A percentile compares a stretch with the other conserved stretches of the same genome.
These are phyloP conservation scores for Tragelaphus buxtoni DNA, from an alignment of 2,113 vertebrate genomes.

Conservation along the genomic window DNA sequence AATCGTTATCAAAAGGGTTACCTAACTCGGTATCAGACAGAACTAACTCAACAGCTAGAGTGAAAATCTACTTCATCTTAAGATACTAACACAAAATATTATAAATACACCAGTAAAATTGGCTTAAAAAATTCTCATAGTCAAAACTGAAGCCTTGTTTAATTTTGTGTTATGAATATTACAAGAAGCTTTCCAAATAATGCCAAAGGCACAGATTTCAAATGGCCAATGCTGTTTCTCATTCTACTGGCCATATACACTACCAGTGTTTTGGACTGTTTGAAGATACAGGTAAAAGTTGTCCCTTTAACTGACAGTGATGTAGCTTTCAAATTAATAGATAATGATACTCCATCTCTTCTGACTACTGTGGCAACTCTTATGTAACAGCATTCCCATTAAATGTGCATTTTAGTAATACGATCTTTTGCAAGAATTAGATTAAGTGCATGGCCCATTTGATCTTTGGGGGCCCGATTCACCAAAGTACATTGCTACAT, in stretches of 20 bases:
- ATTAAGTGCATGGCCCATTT: background rate
- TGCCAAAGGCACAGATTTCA: background rate
- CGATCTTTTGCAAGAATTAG: background rate
- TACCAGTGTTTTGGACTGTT: background rate
- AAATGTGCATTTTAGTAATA: background rate
- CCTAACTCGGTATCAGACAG: background rate
- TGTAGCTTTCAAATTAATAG: background rate
- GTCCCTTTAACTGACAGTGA: background rate
- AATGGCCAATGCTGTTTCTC: background rate
- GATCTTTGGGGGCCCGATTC: background rate
- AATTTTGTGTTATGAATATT: background rate
- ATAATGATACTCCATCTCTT: background rate
- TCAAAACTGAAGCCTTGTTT: background rate
- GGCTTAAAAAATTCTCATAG: background rate
- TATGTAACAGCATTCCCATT: background rate
- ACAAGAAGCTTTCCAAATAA: background rate
- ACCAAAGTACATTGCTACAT: background rate
- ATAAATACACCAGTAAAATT: background rate
- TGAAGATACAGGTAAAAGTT: background rate
- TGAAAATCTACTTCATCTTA: background rate
- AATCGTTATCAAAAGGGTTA: background rate
- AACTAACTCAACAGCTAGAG: background rate
- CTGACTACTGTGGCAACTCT: background rate
- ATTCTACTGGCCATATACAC: background rate
- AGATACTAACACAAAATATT: background rate